phyloP scores from a whole-genome alignment of 2,888 invertebrate genomes.

The Hylaea fasciaria region DNA sequence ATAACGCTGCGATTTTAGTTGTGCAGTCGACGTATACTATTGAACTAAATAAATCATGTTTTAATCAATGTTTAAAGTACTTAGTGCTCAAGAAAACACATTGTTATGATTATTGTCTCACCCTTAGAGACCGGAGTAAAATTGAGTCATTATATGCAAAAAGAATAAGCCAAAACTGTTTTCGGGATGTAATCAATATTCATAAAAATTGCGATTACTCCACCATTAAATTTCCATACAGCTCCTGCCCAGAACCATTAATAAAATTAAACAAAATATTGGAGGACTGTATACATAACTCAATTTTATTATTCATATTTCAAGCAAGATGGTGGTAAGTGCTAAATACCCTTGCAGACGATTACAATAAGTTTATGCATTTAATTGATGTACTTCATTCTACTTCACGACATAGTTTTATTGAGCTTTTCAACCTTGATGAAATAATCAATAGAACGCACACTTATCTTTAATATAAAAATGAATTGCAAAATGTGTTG shows the following conservation, averaged over 20 bases:
- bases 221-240: constrained; percentile 2
- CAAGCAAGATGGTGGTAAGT: neutral
- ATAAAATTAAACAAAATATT: constrained; percentile 28
- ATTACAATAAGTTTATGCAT: neutral
- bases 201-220: constrained; percentile 12
- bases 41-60: too few relatives aligned
- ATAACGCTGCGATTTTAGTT: neutral
- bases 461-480: too few relatives aligned
- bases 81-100: too few relatives aligned
- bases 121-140: neutral
- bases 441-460: too few relatives aligned
- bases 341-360: neutral
- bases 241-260: constrained; percentile 16
- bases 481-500: too few relatives aligned
- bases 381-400: too few relatives aligned
- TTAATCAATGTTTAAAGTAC: too few relatives aligned
- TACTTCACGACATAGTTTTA: too few relatives aligned
- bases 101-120: too few relatives aligned
- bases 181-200: constrained; percentile 12
- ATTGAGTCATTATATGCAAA: neutral
- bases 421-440: too few relatives aligned
- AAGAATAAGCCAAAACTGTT: neutral
- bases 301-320: neutral
- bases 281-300: constrained; percentile 9
- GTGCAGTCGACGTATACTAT: too few relatives aligned